Conservation (phyloP, 2,888 invertebrate species). For the Eupithecia vulgata region DNA sequence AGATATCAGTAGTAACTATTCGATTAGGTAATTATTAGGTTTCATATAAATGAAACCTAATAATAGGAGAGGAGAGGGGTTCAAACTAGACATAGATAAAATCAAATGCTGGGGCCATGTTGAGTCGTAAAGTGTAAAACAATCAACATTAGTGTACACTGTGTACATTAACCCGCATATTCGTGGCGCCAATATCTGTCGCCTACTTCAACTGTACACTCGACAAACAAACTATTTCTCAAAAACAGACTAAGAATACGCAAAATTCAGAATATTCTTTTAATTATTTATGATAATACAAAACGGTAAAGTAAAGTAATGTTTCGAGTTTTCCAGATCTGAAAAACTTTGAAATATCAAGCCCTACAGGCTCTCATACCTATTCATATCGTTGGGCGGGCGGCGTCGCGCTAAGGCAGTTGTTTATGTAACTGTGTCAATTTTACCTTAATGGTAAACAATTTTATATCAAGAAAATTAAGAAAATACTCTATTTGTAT, state of each 20-base stretch:
- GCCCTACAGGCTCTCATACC: neutral
- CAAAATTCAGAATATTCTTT: neutral
- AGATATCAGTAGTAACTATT: neutral
- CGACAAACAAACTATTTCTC: neutral
- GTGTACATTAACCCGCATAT: slow-evolving; percentile 72
- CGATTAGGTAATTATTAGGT: neutral
- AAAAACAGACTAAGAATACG: neutral
- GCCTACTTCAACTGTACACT: slow-evolving; percentile 57
- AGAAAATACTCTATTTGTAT: neutral
- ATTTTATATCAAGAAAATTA: neutral
- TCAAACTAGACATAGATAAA: slow-evolving; percentile 35
- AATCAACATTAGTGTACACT: slow-evolving; percentile 46
- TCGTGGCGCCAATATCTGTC: slow-evolving; percentile 67
- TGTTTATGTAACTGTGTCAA: neutral
- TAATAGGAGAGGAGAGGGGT: no score
- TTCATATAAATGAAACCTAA: no score
- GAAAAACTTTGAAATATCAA: neutral
- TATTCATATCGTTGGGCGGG: neutral
- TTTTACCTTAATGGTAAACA: neutral
- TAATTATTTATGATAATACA: neutral
- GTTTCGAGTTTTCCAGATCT: neutral
- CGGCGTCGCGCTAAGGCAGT: neutral
- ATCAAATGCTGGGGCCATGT: slow-evolving; percentile 48
- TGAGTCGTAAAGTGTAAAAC: slow-evolving; percentile 45
- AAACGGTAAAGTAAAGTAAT: neutral